Evolutionary conservation across 2,113 vertebrate genomes (phyloP).

Genomic region (Himantopus leucocephalus): DNA sequence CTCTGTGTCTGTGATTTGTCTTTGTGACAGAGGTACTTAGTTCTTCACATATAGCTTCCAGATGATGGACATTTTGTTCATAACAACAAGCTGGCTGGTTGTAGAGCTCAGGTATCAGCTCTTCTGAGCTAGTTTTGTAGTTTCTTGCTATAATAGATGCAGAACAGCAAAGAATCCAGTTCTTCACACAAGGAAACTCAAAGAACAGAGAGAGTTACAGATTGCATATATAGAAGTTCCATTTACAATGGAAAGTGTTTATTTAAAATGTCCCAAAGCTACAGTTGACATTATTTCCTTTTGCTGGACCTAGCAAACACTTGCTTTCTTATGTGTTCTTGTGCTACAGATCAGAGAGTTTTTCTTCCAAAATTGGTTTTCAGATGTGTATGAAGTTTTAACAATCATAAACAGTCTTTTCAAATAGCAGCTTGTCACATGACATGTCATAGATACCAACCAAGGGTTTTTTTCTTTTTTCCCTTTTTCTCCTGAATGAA

Average conservation of each 20-base stretch:
- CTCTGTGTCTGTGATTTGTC: not conserved
- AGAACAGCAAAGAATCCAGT: not conserved
- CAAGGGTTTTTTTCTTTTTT: not conserved
- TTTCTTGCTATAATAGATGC: not conserved
- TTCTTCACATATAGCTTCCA: not conserved
- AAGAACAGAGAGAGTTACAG: not conserved
- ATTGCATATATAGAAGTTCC: not conserved
- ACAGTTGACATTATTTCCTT: not conserved
- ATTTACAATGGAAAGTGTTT: not conserved
- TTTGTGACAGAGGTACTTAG: not conserved
- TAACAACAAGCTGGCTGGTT: not conserved
- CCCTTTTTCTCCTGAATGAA: constrained; percentile 21
- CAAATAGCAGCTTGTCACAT: constrained; percentile 23
- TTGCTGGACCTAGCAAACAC: not conserved
- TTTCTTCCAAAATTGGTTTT: not conserved
- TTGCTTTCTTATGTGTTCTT: not conserved
- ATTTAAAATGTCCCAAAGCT: not conserved
- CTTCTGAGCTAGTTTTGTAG: not conserved
- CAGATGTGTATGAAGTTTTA: not conserved
- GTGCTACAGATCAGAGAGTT: not conserved
- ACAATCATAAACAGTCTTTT: constrained; percentile 21
- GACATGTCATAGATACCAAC: not conserved
- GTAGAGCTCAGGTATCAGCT: not conserved
- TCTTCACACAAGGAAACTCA: not conserved
- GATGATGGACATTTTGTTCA: not conserved